Base-by-base conservation (phyloP, 2,888 invertebrate genomes). In the Leucophenga maculata region DNA sequence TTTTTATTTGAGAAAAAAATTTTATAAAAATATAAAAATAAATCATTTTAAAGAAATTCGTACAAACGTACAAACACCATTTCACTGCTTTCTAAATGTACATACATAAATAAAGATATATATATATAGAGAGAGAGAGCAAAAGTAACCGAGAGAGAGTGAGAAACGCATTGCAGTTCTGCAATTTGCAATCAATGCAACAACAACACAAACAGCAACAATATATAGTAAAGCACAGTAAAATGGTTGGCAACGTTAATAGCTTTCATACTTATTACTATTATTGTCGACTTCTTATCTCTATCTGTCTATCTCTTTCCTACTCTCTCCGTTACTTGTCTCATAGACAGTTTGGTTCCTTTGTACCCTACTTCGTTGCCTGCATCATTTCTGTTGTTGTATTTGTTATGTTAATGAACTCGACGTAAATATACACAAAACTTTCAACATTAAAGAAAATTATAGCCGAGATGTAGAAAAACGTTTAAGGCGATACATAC, bases 361-460 rank as follows among this genome's bases (percentile, higher is more conserved):
- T 6, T 18, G 11, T 20, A 44, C 48, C 14, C 1, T 48, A 9
- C 13, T 64, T 64, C 32, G 16, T 64, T 64, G 14, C n/a, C 31
- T 59, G 18, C 8, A 20, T 46, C 62, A 22, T 26, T 57, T 22
- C 31, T 6, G 26, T 64, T 6, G 26, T 64, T 16, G 62, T 81
- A 80, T 81, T 81, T 81, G 82, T 81, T 82, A 82, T 82, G 85
- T 85, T 84, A 85, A 85, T 85, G 84, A 85, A 85, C 84, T 80
- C 75, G 71, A 65, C 31, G 57, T 65, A 60, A 31, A 59, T 46
- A 55, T 67, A 46, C 59, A 79, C 77, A 75, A 82, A 83, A 82
- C 80, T 82, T 83, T 83, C 81, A 83, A 83, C 83, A 82, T 82
- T 82, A 83, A 83, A 83, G 79, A 81, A 82, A 82, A 82, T 83